Percentiles rank a stretch among this genome's conserved stretches.
Conservation (phyloP, 1,140 invertebrate species). For the Pogonognathellus flavescens region DNA sequence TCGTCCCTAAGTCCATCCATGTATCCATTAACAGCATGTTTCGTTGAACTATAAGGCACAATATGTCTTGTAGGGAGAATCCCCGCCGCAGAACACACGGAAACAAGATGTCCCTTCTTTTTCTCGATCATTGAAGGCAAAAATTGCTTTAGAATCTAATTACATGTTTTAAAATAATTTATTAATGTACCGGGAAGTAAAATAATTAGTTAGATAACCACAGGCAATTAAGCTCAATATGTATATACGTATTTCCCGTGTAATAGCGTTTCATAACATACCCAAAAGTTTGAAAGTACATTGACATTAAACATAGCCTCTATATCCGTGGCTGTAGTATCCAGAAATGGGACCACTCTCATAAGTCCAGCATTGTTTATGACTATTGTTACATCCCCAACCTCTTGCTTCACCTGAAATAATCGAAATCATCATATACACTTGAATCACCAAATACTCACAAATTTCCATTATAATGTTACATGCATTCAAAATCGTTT, state of each 20-base stretch:
- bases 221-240: too few relatives aligned
- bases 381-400: conserved; percentile 65
- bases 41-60: conserved; percentile 62
- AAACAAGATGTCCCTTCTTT: conserved; percentile 61
- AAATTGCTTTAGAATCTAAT: conserved; percentile 58
- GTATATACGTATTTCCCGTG: too few relatives aligned
- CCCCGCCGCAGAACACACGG: conserved; percentile 64
- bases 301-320: conserved; percentile 65
- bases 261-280: conserved; percentile 44
- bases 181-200: background rate
- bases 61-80: conserved; percentile 64
- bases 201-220: background rate
- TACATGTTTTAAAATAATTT: background rate
- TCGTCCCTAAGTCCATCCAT: conserved; percentile 64
- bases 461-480: too few relatives aligned
- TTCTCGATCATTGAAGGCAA: conserved; percentile 62
- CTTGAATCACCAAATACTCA: too few relatives aligned
- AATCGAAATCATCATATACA: too few relatives aligned
- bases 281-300: conserved; percentile 66
- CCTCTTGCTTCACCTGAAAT: conserved; percentile 62
- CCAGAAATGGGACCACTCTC: conserved; percentile 61
- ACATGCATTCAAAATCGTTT: too few relatives aligned
- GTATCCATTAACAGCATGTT: conserved; percentile 65
- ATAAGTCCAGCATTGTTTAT: conserved; percentile 67
- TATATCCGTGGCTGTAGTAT: conserved; percentile 58